Base-by-base conservation (phyloP, 2,797 vertebrate species). In the Dryobates pubescens region DNA sequence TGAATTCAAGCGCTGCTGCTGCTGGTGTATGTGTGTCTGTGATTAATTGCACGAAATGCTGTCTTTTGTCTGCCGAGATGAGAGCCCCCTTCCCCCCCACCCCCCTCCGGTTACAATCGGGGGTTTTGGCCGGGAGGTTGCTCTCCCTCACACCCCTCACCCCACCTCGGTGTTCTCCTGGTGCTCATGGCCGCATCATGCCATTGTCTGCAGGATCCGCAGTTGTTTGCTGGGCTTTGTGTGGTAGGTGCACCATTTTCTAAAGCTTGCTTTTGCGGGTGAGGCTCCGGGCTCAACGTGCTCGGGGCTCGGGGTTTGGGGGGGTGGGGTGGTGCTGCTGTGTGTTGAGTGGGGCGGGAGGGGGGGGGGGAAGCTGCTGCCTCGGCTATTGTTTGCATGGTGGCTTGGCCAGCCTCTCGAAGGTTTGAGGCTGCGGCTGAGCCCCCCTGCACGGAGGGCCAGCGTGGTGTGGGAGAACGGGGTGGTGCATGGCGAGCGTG, bases 161-260 rank as follows among this genome's bases (percentile, higher is more conserved):
- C 88, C 88, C 86, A 22, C 67, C 64, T 68, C 64, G 51, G 72
- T 49, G 82, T 83, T 86, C 7, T 54, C 24, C 89, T 67, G 92
- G 24, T 81, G 90, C 2, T 83, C 90, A 75, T 79, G 89, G 73
- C 94, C 67, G 92, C 94, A 88, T 71, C 92, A 56, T 92, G 88
- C 83, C 91, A 92, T 96, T 95, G 92, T 96, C 93, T 96, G 94
- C 95, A 93, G 91, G 92, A 95, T 86, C 94, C 82, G 90, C 93
- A 89, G 73, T 89, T 88, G 86, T 88, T 92, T 92, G 94, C 94
- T 49, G 95, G 91, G 92, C 92, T 96, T 95, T 95, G 89, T 85
- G 88, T 88, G 95, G 94, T 95, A 96, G 95, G 95, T 96, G 94
- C 92, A 94, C 84, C 89, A 85, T 91, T 96, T 96, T 92, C 95